Evolutionary conservation across 2,113 vertebrate species (phyloP).

Genomic region (Dissostichus mawsoni): DNA sequence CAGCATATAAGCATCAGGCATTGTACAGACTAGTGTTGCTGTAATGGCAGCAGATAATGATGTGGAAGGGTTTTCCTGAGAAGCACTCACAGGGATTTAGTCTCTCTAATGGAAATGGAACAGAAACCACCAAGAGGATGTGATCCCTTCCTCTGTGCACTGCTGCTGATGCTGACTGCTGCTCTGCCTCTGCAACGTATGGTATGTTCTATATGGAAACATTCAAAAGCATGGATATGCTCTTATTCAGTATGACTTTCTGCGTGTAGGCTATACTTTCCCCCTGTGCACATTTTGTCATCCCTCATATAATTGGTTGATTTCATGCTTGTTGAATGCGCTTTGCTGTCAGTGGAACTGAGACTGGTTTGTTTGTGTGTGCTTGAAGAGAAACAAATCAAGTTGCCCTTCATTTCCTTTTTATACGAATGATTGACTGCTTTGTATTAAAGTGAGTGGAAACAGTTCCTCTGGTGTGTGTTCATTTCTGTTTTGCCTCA

Average conservation of each 20-base stretch:
- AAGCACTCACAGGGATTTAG: neutral
- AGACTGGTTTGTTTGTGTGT: neutral
- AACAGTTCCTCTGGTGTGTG: neutral
- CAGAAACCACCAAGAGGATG: conserved; percentile 37
- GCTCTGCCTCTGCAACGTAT: conserved; percentile 1
- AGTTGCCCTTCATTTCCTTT: neutral
- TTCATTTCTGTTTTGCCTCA: neutral
- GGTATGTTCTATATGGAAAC: conserved; percentile 8
- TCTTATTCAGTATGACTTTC: neutral
- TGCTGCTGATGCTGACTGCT: neutral
- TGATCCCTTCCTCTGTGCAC: conserved; percentile 8
- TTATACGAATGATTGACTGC: neutral
- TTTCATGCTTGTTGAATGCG: neutral
- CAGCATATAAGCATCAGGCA: no score
- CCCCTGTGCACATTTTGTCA: neutral
- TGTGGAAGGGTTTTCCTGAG: neutral
- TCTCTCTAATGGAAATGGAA: conserved; percentile 15
- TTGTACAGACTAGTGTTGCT: neutral
- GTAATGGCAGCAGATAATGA: neutral
- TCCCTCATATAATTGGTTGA: neutral
- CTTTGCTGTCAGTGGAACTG: neutral
- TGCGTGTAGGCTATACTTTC: neutral
- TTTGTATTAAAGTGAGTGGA: neutral
- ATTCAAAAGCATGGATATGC: neutral
- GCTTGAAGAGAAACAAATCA: neutral